Evolutionary conservation across 2,113 vertebrate species (phyloP).

Genomic region (Desmodus rotundus): DNA sequence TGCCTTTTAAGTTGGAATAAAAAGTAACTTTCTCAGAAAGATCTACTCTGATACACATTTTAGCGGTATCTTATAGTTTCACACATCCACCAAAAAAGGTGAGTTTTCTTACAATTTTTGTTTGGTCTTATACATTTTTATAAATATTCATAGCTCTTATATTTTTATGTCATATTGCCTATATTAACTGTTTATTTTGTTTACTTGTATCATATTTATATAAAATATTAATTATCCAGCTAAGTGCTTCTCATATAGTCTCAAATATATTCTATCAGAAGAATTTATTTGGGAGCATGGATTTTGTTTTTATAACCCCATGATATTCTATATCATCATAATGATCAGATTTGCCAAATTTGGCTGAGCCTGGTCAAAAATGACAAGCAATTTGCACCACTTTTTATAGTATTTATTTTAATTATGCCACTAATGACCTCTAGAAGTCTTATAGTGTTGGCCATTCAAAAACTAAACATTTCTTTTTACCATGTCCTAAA

Average conservation of each 20-base stretch:
- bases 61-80: not conserved
- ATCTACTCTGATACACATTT: not conserved
- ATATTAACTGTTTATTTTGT: not conserved
- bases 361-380: not conserved
- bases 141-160: not conserved
- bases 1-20: not conserved
- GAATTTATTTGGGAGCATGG: not conserved
- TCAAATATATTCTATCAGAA: not conserved
- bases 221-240: not conserved
- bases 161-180: not conserved
- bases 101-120: not conserved
- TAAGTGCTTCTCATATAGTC: not conserved
- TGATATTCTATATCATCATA: not conserved
- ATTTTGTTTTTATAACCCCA: not conserved
- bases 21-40: not conserved
- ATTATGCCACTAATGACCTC: not conserved
- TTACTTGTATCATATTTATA: not conserved
- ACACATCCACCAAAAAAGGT: not conserved
- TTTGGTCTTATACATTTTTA: not conserved
- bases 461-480: not conserved
- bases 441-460: not conserved
- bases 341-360: not conserved
- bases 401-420: not conserved
- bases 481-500: not conserved
- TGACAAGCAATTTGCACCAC: not conserved